A percentile compares a stretch with the other conserved stretches of the same genome.
Conservation (phyloP, 2,113 vertebrate genomes). For the Ochotona curzoniae region DNA sequence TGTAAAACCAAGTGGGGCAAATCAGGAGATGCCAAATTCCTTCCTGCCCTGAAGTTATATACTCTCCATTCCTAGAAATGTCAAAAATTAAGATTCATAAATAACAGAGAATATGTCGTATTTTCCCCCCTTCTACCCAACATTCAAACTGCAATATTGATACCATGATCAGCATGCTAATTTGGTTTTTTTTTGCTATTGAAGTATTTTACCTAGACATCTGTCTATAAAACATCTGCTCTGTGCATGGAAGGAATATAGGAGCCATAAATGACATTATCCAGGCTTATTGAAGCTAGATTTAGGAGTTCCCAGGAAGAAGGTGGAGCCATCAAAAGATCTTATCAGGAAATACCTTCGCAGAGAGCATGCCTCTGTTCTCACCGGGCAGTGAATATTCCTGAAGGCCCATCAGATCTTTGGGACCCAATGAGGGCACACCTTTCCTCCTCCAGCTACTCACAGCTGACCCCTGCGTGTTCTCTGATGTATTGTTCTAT, state of each 20-base stretch:
- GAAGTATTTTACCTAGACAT: slow-evolving; percentile 45
- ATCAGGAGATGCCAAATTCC: neutral
- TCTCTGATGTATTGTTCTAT: too few species aligned
- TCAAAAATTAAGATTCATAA: slow-evolving; percentile 33
- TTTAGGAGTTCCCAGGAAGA: neutral
- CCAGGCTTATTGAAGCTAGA: neutral
- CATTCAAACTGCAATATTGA: slow-evolving; percentile 32
- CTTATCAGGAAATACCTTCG: neutral
- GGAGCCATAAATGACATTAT: neutral
- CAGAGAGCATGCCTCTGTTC: neutral
- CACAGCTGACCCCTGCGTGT: fast-evolving
- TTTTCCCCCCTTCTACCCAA: neutral
- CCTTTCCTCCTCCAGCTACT: neutral
- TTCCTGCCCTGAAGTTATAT: slow-evolving; percentile 59
- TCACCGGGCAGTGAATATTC: neutral
- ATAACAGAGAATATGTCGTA: slow-evolving; percentile 20
- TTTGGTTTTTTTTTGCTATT: slow-evolving; percentile 23
- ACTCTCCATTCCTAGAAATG: slow-evolving; percentile 18
- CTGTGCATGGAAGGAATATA: neutral
- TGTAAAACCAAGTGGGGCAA: slow-evolving; percentile 61
- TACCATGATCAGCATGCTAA: neutral
- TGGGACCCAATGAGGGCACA: neutral
- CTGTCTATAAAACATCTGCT: neutral
- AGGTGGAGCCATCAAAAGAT: neutral
- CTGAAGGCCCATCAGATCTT: neutral